Percentiles rank a stretch among this genome's conserved stretches.
phyloP scores from a whole-genome alignment of 2,888 invertebrate species.

The Leptarthrus brevirostris region DNA sequence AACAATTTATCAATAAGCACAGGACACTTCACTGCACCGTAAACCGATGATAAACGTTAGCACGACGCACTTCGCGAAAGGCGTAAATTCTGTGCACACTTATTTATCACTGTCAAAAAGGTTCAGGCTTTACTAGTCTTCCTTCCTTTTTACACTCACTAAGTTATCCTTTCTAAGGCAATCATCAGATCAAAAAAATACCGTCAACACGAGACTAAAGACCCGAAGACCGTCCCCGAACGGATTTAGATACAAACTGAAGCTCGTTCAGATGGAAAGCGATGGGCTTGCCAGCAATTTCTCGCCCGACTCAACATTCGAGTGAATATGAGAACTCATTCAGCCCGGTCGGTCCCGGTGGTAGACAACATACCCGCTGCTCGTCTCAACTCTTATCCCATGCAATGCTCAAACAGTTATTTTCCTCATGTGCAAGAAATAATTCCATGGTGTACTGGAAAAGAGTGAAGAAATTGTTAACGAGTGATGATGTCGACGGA shows the following conservation, averaged over 20 bases:
- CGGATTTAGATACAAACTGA: slow-evolving; percentile 37
- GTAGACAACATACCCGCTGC: too few species aligned
- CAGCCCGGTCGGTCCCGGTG: neutral
- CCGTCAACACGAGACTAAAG: neutral
- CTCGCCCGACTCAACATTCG: slow-evolving; percentile 4
- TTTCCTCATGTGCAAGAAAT: neutral
- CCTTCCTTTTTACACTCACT: neutral
- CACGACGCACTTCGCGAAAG: slow-evolving; percentile 23
- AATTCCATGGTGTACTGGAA: slow-evolving; percentile 5
- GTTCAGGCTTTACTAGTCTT: neutral
- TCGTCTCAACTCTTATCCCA: too few species aligned
- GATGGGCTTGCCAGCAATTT: slow-evolving; percentile 7
- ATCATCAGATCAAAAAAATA: neutral
- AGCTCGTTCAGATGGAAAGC: neutral
- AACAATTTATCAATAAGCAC: slow-evolving; percentile 9
- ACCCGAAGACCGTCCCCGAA: slow-evolving; percentile 21
- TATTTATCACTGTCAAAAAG: slow-evolving; percentile 4
- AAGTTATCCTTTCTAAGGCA: neutral
- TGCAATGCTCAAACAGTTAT: too few species aligned
- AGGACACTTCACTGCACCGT: slow-evolving; percentile 20
- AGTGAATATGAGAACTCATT: neutral
- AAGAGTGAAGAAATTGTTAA: neutral
- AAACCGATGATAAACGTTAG: neutral
- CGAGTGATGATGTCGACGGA: too few species aligned
- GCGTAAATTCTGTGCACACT: slow-evolving; percentile 30